Conservation (phyloP, 2,888 invertebrate species). For the Drosophila nr. perissopoda region DNA sequence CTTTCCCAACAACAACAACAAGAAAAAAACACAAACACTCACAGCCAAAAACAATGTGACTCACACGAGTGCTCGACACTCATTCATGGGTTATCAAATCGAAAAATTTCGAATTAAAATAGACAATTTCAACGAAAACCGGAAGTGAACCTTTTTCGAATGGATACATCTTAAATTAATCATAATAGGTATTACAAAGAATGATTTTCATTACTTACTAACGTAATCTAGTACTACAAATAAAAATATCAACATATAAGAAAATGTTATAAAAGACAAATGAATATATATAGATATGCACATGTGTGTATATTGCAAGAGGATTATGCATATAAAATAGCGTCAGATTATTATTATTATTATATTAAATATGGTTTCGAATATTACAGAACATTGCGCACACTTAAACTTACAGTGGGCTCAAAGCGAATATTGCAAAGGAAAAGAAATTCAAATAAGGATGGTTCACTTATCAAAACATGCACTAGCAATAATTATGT, state of each 20-base stretch:
- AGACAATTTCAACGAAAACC: neutral
- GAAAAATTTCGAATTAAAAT: neutral
- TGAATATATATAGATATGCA: neutral
- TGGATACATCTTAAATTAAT: neutral
- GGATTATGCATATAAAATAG: constrained; percentile 40
- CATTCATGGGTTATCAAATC: constrained; percentile 16
- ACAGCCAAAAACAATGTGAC: constrained; percentile 20
- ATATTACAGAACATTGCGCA: neutral
- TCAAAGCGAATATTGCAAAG: constrained; percentile 1
- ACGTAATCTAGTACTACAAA: constrained; percentile 2
- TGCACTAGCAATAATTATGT: neutral
- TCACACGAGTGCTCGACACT: constrained; percentile 32
- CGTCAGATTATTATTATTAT: constrained; percentile 31
- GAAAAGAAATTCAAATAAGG: constrained; percentile 11
- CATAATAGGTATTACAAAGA: neutral
- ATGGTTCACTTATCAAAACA: neutral
- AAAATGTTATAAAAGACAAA: neutral
- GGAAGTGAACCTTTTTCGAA: neutral
- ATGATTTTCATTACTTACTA: neutral
- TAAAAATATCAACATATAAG: neutral
- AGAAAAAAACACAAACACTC: neutral
- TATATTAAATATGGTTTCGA: neutral
- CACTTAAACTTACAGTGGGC: constrained; percentile 6
- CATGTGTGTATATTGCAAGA: neutral
- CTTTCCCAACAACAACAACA: constrained; percentile 6